A percentile compares a stretch with the other conserved stretches of the same genome.
Conservation (phyloP, 2,113 vertebrate genomes). For the human (Homo sapiens) region GRCh38 chr13:100158001-100158500, state of each 20-base stretch:
- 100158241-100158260: background rate
- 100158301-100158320: constrained; percentile 14
- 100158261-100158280: background rate
- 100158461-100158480: background rate
- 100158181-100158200: background rate
- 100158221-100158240: background rate
- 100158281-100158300: background rate
- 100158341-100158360: constrained; percentile 11
- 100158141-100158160: background rate
- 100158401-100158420: background rate
- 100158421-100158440: background rate
- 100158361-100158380: constrained; percentile 36
- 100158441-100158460: background rate
- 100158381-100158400: background rate
- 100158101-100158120: background rate
- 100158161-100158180: background rate
- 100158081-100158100: background rate
- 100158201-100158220: background rate
- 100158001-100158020: background rate
- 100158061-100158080: background rate
- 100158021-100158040: background rate
- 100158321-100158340: background rate
- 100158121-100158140: background rate
- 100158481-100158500: background rate
- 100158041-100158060: background rate